phyloP scores from a whole-genome alignment of 2,113 vertebrate species.

The Callopanchax toddi region DNA sequence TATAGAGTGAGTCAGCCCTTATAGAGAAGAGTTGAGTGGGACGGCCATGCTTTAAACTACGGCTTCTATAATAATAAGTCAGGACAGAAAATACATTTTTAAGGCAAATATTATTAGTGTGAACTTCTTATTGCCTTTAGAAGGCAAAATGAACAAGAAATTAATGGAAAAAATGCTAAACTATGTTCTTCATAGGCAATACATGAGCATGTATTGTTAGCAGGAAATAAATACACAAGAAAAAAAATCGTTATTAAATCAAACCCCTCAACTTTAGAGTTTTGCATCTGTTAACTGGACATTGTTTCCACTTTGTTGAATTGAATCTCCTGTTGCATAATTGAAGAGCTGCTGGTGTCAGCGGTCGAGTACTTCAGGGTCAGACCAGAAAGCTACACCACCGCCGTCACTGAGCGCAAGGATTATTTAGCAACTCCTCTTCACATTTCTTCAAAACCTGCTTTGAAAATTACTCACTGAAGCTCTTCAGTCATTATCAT shows the following conservation, averaged over 20 bases:
- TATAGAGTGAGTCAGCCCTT: slow-evolving; percentile 50
- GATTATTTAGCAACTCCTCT: slow-evolving; percentile 8
- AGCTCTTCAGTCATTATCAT: neutral
- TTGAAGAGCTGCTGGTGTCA: slow-evolving; percentile 39
- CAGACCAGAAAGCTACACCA: slow-evolving; percentile 13
- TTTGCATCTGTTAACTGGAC: slow-evolving; percentile 13
- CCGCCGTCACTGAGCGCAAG: neutral
- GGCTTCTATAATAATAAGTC: slow-evolving; percentile 37
- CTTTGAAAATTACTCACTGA: neutral
- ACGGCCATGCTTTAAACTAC: slow-evolving; percentile 54
- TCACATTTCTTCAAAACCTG: neutral
- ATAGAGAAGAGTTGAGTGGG: slow-evolving; percentile 22
- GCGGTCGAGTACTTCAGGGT: too few species aligned
- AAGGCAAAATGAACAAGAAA: slow-evolving; percentile 43
- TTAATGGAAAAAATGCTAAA: slow-evolving; percentile 24
- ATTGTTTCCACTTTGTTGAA: slow-evolving; percentile 25
- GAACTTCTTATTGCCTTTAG: slow-evolving; percentile 45
- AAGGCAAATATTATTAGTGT: slow-evolving; percentile 68
- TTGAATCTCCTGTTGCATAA: slow-evolving; percentile 58
- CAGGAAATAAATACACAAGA: slow-evolving; percentile 3
- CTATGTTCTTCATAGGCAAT: slow-evolving; percentile 71
- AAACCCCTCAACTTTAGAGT: neutral
- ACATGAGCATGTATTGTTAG: slow-evolving; percentile 38
- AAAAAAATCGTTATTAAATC: neutral
- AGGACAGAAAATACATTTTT: slow-evolving; percentile 61